Evolutionary conservation across 1,140 invertebrate species (phyloP).

Genomic region (Drosophila sp.): DNA sequence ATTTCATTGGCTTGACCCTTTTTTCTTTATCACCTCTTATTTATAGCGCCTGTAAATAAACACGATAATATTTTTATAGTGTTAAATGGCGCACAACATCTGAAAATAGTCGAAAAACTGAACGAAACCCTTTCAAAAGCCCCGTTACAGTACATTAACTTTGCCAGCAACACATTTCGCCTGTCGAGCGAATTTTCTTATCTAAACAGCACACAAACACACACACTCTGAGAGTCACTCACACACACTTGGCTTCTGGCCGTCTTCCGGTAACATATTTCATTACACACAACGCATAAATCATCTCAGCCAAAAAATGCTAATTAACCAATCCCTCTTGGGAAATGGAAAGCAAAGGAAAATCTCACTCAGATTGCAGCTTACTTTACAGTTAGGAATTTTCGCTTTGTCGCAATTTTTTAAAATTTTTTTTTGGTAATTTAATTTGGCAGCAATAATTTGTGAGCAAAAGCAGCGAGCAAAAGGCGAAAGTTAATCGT

Average conservation of each 20-base stretch:
- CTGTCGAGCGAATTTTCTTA: conserved; percentile 76
- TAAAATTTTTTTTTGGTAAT: conserved; percentile 43
- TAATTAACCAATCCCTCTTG: conserved; percentile 58
- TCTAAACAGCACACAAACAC: conserved; percentile 55
- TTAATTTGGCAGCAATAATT: conserved; percentile 58
- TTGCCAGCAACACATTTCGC: conserved; percentile 61
- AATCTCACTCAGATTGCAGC: conserved; percentile 19
- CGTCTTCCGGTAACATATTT: conserved; percentile 62
- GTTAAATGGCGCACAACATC: conserved; percentile 67
- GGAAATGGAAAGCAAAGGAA: conserved; percentile 7
- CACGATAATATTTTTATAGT: conserved; percentile 81
- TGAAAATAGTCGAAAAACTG: conserved; percentile 29
- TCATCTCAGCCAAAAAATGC: conserved; percentile 62
- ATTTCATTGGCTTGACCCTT: conserved; percentile 35
- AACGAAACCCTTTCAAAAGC: conserved; percentile 64
- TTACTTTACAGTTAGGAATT: conserved; percentile 2
- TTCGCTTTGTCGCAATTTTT: conserved; percentile 2
- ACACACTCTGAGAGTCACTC: conserved; percentile 9
- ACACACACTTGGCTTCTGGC: conserved; percentile 9
- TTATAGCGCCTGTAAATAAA: conserved; percentile 57
- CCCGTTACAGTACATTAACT: conserved; percentile 78
- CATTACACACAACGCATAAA: conserved; percentile 61
- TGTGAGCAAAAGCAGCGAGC: conserved; percentile 35
- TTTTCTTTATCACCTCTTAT: conserved; percentile 40
- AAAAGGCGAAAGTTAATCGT: conserved; percentile 61